phyloP scores from a whole-genome alignment of 2,113 vertebrate species.

The Vidua macroura region DNA sequence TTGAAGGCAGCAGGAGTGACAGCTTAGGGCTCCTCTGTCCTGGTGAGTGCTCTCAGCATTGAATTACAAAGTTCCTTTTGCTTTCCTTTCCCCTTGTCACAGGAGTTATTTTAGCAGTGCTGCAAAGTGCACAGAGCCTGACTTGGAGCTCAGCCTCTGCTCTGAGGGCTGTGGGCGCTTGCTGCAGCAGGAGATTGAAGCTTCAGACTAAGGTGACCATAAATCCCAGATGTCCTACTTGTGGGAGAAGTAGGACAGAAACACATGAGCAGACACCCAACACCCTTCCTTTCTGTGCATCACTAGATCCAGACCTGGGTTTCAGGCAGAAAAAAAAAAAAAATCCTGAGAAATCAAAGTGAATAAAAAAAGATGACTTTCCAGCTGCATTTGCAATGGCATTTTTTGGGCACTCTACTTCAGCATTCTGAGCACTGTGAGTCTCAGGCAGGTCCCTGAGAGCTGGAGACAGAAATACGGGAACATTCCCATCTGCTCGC shows the following conservation, averaged over 20 bases:
- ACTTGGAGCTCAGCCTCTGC: not conserved
- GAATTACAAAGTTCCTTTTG: not conserved
- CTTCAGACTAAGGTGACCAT: not conserved
- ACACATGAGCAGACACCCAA: not conserved
- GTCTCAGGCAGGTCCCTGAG: not conserved
- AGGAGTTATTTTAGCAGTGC: not conserved
- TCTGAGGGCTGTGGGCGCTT: not conserved
- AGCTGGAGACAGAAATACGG: conserved; percentile 12
- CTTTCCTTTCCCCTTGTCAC: not conserved
- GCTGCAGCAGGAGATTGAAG: not conserved
- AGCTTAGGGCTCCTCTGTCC: not conserved
- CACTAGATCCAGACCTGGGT: not conserved
- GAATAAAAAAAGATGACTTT: not conserved
- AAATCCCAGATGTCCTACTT: conserved; percentile 17
- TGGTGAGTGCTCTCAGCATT: not conserved
- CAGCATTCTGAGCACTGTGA: not conserved
- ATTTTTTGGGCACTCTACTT: conserved; percentile 20
- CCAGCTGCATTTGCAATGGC: conserved; percentile 21
- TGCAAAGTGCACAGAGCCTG: not conserved
- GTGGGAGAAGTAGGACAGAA: not conserved
- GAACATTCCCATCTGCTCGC: conserved; percentile 29
- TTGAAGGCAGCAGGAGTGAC: not conserved
- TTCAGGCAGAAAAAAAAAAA: not conserved
- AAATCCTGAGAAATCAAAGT: not conserved
- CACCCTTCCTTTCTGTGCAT: not conserved